These are phyloP conservation scores for Rhimphoctona megacephalus DNA, from an alignment of 2,888 invertebrate genomes.

Conservation along the genomic window DNA sequence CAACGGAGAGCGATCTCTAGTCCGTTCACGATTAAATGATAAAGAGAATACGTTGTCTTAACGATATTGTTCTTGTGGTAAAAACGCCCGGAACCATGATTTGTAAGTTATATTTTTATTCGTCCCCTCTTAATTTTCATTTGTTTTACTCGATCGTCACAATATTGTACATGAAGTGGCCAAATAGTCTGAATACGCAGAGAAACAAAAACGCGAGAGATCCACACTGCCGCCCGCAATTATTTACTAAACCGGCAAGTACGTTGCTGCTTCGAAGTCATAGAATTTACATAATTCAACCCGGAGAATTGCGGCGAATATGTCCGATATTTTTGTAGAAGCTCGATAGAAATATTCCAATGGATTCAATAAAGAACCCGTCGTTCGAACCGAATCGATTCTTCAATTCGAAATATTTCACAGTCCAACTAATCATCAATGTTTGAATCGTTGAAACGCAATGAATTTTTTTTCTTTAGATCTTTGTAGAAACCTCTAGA, in stretches of 20 bases:
- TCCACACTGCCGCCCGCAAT: conserved; percentile 52
- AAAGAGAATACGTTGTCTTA: conserved; percentile 44
- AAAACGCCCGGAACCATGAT: conserved; percentile 39
- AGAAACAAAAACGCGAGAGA: conserved; percentile 11
- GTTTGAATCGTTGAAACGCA: neutral
- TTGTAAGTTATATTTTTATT: conserved; percentile 45
- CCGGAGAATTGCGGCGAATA: conserved; percentile 50
- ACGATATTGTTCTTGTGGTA: conserved; percentile 42
- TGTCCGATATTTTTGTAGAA: conserved; percentile 68
- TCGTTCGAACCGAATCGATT: conserved; percentile 33
- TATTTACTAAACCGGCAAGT: conserved; percentile 52
- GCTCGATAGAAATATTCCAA: conserved; percentile 62
- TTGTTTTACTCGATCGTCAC: conserved; percentile 16
- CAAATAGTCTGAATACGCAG: conserved; percentile 49
- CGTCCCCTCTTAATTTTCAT: neutral
- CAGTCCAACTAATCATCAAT: neutral
- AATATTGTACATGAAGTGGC: conserved; percentile 31
- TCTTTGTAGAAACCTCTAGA: neutral
- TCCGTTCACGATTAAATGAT: conserved; percentile 33
- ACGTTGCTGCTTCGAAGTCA: conserved; percentile 24
- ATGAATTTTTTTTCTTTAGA: neutral
- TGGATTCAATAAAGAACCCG: conserved; percentile 54
- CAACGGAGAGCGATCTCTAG: conserved; percentile 67
- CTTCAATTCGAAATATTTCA: neutral
- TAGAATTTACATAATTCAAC: conserved; percentile 40